Percentiles rank a stretch among this genome's conserved stretches.
phyloP scores from a whole-genome alignment of 64 coral and sea anemone genomes.

The Montipora capricornis region DNA sequence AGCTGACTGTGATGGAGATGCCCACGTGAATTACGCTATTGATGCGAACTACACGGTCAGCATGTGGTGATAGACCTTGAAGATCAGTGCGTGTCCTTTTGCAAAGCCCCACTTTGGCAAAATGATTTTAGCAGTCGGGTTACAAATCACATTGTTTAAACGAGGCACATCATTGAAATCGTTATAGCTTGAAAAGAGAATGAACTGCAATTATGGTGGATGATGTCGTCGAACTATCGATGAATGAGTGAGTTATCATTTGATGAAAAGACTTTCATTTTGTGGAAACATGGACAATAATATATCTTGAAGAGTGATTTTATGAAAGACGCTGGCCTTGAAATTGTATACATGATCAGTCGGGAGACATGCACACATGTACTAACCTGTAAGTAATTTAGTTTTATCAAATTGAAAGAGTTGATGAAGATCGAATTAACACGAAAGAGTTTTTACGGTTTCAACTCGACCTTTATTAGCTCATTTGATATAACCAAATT shows the following conservation, averaged over 20 bases:
- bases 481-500: too few relatives aligned
- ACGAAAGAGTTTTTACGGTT: too few relatives aligned
- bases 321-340: not conserved
- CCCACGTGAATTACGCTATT: not conserved
- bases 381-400: too few relatives aligned
- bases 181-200: not conserved
- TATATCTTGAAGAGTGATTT: not conserved
- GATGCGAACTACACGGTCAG: too few relatives aligned
- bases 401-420: too few relatives aligned
- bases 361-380: not conserved
- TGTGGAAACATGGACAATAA: too few relatives aligned
- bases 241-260: not conserved
- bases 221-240: not conserved
- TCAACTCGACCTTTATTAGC: too few relatives aligned
- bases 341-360: not conserved
- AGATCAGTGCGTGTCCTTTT: not conserved
- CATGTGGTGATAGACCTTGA: not conserved
- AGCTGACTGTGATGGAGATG: not conserved
- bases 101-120: not conserved
- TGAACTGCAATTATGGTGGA: not conserved
- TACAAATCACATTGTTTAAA: too few relatives aligned
- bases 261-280: too few relatives aligned
- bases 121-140: too few relatives aligned
- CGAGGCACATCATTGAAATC: not conserved
- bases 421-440: too few relatives aligned